Base-by-base conservation (phyloP, 2,113 vertebrate species). In the Regulus satrapa region DNA sequence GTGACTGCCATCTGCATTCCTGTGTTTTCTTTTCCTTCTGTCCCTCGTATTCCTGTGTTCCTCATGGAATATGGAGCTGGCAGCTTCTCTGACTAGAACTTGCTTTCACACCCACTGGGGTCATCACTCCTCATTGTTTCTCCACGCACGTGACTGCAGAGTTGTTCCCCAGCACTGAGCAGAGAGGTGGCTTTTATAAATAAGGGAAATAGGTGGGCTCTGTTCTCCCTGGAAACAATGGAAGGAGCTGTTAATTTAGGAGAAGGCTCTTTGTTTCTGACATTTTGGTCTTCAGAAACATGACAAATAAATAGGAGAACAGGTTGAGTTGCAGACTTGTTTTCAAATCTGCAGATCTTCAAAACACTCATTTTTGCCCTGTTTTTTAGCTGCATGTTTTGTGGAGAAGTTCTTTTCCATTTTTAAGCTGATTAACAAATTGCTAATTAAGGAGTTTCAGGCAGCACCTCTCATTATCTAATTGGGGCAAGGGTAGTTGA, bases 151-250 rank as follows among this genome's bases (percentile, higher is more conserved):
- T 94, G 93, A 91, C 80, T 54, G 34, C 51, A 23, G 14, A 46
- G 52, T 84, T 91, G 68, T 66, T 81, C 91, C 69, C 62, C 41
- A 54, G 46, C 46, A 16, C 51, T 46, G 32, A 79, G 68, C 75
- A 19, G 46, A 79, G 84, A 88, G 91, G 23, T 91, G 76, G 51
- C 68, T 88, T 88, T 86, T 80, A 74, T 81, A 94, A 94, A 83
- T 84, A 90, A 91, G 92, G 94, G 95, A 95, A 95, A 92, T 92
- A 88, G 82, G 83, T 94, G 79, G 88, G 80, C 73, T 86, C 86
- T 89, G 69, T 82, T 90, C 67, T 83, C 34, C 34, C 61, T 63
- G 76, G 86, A 81, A 95, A 95, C 89, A 96, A 81, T 92, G 80
- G 89, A 77, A 84, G 80, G 13, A 71, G 83, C 76, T 55, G 73